Evolutionary conservation across 1,140 invertebrate genomes (phyloP), one percentile per base, ranked within the genome.

Genomic region (Dendroctonus valens): DNA sequence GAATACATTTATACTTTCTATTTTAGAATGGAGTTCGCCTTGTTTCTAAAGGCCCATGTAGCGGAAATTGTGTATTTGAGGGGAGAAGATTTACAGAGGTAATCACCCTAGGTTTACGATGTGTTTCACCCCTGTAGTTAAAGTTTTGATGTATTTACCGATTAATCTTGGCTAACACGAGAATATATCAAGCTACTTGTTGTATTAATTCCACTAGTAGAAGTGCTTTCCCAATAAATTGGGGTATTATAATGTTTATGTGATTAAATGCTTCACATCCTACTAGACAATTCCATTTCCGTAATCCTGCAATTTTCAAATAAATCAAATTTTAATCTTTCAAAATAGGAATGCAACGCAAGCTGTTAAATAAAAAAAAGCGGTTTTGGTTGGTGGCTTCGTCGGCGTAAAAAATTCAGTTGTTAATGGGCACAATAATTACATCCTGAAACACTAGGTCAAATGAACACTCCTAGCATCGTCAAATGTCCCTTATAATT

Each of bases 61-160:
- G 62, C 53, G 53, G 53, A 65, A 57, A 65, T 57, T 65, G 9
- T 49, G 44, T 49, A 51, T 58, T 11, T 50, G 54, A 52, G 54
- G 55, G 64, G 64, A 37, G 64, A 59, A 57, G 40, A 66, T 59
- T 58, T 66, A 59, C 55, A 66, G 55, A 66, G 64, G 64, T 58
- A 53, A 59, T 44, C 57, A 59, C 55, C 54, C 55, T 49, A 38
- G 40, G 48, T 52, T 66, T 50, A 58, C 41, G 41, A 50, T 51
- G 62, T 58, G 54, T 48, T 59, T 59, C 55, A 52, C 64, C 57
- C 64, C 39, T 48, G 64, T 66, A 50, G 44, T 66, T 66, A 66
- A 57, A 52, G 37, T 57, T 52, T 66, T 66, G 64, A 66, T 66
- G 54, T 59, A 66, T 66, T 66, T 66, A 59, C 55, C 46, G 64